Base-by-base conservation (phyloP, 1,140 invertebrate species). In the Phymorhynchus buccinoides region DNA sequence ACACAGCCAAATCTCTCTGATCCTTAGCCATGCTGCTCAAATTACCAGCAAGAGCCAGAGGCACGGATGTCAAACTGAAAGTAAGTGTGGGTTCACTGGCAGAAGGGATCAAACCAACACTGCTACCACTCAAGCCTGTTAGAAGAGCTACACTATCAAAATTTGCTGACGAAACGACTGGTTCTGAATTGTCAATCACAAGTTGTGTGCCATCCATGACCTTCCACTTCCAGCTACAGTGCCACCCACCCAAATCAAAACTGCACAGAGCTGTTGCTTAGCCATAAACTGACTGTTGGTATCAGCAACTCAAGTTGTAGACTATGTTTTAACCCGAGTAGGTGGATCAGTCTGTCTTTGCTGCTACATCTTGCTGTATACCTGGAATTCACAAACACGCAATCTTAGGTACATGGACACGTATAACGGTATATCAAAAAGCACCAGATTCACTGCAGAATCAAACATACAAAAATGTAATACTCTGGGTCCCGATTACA, bases 1-100 rank as follows among this genome's bases (percentile, higher is more conserved):
- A 48, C n/a, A 85, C 80, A 48, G 66, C 37, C 30, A 83, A 56
- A 62, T 84, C 62, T n/a, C 85, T 52, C 41, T 84, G 80, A 52
- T 86, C 83, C 41, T 83, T 80, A 41, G 86, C 81, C 79, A 83
- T 83, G 44, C 62, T 80, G 71, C 73, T 78, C 79, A 83, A 66
- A 22, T 71, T 80, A 41, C 82, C 78, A 37, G 81, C 30, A 41
- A 84, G 56, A 22, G 82, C 71, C 7, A 73, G 35, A 44, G 86
- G 75, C 48, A 83, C 22, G 66, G 62, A 71, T 18, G 81, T 66
- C 37, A 83, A 66, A n/a, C 30, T 83, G 81, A 71, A 83, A 14
- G 81, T 66, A 41, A 83, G 66, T 32, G 81, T 44, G 12, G 81
- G 66, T 14, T 83, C 81, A 56, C 62, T 44, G 41, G 41, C 35